A percentile compares a stretch with the other conserved stretches of the same genome.
phyloP scores from a whole-genome alignment of 2,797 vertebrate species.

The Brachymystax lenok region DNA sequence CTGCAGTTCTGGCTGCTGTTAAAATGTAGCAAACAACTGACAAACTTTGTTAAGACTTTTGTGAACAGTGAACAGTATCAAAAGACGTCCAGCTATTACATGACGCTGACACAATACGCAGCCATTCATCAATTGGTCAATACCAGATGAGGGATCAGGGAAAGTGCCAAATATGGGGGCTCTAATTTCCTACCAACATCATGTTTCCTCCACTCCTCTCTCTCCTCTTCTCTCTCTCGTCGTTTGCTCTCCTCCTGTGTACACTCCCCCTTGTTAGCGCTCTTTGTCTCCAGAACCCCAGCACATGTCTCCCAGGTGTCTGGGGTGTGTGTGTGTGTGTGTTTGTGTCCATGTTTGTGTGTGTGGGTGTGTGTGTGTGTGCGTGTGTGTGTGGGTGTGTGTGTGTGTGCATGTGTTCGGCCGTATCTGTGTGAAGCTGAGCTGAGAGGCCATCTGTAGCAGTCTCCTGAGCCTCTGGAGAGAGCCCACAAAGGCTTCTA shows the following conservation, averaged over 20 bases:
- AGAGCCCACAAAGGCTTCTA: slow-evolving; percentile 77
- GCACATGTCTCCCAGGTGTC: slow-evolving; percentile 16
- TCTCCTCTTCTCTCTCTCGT: neutral
- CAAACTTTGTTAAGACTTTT: neutral
- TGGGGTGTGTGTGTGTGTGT: slow-evolving; percentile 3
- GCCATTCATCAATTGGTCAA: slow-evolving; percentile 21
- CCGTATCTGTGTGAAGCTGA: slow-evolving; percentile 25
- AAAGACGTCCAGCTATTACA: neutral
- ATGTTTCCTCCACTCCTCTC: neutral
- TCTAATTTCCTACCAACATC: neutral
- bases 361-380: neutral
- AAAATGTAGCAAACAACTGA: neutral
- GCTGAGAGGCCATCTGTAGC: slow-evolving; percentile 69
- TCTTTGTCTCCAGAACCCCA: slow-evolving; percentile 36
- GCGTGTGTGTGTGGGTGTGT: neutral
- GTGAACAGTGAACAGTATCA: neutral
- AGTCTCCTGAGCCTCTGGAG: slow-evolving; percentile 73
- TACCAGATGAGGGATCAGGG: slow-evolving; percentile 15
- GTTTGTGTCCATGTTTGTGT: too few species aligned
- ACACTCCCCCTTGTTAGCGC: slow-evolving; percentile 43
- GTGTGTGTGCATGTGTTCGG: slow-evolving; percentile 16
- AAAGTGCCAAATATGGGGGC: neutral
- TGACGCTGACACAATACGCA: slow-evolving; percentile 16
- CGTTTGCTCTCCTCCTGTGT: slow-evolving; percentile 37
- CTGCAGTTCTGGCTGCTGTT: neutral